Evolutionary conservation across 2,888 invertebrate species (phyloP), one percentile per base, ranked within the genome.

Genomic region (Eristalinus sepulchralis): DNA sequence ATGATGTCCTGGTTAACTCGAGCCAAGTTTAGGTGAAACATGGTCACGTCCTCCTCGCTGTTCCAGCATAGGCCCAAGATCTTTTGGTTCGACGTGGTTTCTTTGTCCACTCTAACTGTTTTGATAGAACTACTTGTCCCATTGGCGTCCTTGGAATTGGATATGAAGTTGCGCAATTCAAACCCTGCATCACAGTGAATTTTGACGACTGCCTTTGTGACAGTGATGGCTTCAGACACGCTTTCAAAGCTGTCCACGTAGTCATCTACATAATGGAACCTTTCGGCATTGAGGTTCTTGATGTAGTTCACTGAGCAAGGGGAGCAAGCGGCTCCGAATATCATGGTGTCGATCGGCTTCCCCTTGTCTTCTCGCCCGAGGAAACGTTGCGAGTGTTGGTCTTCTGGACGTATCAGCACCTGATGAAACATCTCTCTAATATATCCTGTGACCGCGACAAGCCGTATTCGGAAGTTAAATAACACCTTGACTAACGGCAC

Each of bases 401-500:
- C 90, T 75, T 55, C 34, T 82, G 82, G 67, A 17, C 39, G 39
- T 39, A 17, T 47, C 17, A 47, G 17, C 47, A 47, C 47, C 17
- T n/a, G 47, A 47, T 86, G 78, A 39, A 83, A 83, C 83, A 86
- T 88, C 53, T 87, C 78, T 24, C 70, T 88, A 1, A 90, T 88
- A 66, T 90, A 89, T 2, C 88, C 89, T n/a, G 82, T 81, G 1
- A 92, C 88, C 1, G 90, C 91, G 13, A 90, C 71, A 39, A 55
- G 76, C 34, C 89, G 76, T 88, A 90, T 89, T n/a, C 91, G 78
- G 83, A 92, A 92, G 1, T 90, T 89, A 79, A 91, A 88, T 62
- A 92, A 73, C 0, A 91, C 89, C 1, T 90, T 90, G 1, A 89
- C 79, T 33, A 92, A 76, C 3, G 90, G 88, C 13, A 89, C 82